Conservation (phyloP, 1,140 invertebrate genomes). For the Daktulosphaira vitifoliae region DNA sequence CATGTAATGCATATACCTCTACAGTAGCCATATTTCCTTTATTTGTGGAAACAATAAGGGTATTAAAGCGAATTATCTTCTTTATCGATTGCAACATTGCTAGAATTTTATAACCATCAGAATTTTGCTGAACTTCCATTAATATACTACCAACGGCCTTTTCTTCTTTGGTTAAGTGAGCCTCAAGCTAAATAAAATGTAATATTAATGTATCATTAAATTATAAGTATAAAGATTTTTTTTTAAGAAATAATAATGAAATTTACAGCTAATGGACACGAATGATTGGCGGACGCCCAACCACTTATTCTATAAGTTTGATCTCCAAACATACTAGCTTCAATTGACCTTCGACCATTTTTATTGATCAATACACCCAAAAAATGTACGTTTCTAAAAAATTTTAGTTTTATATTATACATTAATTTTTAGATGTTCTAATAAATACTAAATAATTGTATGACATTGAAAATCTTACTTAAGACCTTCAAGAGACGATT, state of each 20-base stretch:
- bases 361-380: conserved; percentile 34
- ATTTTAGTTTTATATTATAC: not conserved
- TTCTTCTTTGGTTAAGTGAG: conserved; percentile 22
- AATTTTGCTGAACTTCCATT: conserved; percentile 28
- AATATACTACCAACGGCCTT: conserved; percentile 33
- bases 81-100: conserved; percentile 33
- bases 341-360: conserved; percentile 34
- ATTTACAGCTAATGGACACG: conserved; percentile 37
- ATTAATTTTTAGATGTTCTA: not conserved
- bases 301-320: conserved; percentile 35
- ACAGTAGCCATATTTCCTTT: conserved; percentile 15
- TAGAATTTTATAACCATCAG: conserved; percentile 35
- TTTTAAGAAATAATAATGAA: not conserved
- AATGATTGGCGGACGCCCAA: conserved; percentile 34
- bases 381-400: conserved; percentile 37
- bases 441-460: not conserved
- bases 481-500: conserved; percentile 37
- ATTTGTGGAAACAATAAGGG: not conserved
- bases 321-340: conserved; percentile 36
- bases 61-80: conserved; percentile 19
- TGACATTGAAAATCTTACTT: too few species aligned
- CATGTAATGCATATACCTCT: not conserved
- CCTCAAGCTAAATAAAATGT: conserved; percentile 18
- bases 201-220: not conserved
- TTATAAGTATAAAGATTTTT: too few species aligned